Evolutionary conservation across 2,888 invertebrate genomes (phyloP).

Genomic region (Andrena hattorfiana): DNA sequence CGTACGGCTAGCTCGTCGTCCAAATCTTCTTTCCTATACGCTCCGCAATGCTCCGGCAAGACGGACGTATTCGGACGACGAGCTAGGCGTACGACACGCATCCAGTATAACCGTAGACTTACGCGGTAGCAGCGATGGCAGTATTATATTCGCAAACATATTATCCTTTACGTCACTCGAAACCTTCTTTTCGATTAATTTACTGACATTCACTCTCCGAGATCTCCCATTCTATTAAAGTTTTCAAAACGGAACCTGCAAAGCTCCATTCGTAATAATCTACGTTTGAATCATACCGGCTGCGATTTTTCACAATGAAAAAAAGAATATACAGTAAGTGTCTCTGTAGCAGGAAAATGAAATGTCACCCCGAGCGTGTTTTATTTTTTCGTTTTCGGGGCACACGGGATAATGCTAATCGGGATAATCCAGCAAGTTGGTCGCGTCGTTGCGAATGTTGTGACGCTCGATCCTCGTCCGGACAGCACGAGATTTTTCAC

Average conservation of each 20-base stretch:
- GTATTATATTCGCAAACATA: too few species aligned
- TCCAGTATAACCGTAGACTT: too few species aligned
- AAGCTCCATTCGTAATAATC: conserved; percentile 63
- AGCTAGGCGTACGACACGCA: too few species aligned
- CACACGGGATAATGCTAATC: neutral
- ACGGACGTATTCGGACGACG: too few species aligned
- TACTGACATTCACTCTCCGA: neutral
- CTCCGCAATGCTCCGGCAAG: too few species aligned
- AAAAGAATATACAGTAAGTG: neutral
- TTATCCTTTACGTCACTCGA: too few species aligned
- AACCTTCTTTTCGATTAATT: neutral
- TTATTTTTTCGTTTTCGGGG: conserved; percentile 4
- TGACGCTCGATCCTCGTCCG: neutral
- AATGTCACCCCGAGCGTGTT: neutral
- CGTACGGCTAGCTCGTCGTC: too few species aligned
- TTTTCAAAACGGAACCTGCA: neutral
- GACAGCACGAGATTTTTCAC: conserved; percentile 5
- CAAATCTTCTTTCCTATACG: too few species aligned
- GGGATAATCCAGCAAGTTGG: conserved; percentile 11
- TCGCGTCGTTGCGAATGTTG: conserved; percentile 4
- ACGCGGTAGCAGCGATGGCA: too few species aligned
- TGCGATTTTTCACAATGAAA: too few species aligned
- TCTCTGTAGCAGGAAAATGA: neutral
- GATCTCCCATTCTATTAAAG: neutral
- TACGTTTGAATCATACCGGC: conserved; percentile 68